Evolutionary conservation across 2,113 vertebrate species (phyloP).

Genomic region (Gymnobelideus leadbeateri): DNA sequence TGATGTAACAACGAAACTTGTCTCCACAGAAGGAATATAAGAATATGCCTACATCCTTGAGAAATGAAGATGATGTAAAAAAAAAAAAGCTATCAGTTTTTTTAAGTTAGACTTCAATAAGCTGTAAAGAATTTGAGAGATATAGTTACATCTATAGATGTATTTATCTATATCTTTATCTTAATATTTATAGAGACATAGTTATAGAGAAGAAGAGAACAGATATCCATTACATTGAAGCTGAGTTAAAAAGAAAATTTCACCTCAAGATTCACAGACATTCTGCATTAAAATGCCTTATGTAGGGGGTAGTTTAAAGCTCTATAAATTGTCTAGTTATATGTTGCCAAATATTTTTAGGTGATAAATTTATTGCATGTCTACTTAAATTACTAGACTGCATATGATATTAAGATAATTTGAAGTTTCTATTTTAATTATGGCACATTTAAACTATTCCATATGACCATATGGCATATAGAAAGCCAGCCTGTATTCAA

Average conservation of each 20-base stretch:
- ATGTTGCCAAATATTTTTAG: neutral
- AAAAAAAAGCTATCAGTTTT: neutral
- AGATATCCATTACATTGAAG: neutral
- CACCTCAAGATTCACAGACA: neutral
- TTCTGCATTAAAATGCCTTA: conserved; percentile 7
- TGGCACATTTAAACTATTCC: neutral
- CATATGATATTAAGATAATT: neutral
- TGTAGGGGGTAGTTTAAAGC: conserved; percentile 20
- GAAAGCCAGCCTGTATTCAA: neutral
- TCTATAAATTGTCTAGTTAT: conserved; percentile 30
- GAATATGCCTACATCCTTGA: neutral
- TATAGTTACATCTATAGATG: neutral
- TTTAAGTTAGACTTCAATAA: conserved; percentile 50
- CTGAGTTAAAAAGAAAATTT: conserved; percentile 2
- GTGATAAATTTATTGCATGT: neutral
- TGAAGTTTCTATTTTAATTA: neutral
- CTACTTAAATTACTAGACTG: neutral
- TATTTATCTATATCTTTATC: neutral
- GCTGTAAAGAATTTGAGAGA: conserved; percentile 45
- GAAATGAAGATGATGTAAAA: neutral
- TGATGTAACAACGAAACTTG: neutral
- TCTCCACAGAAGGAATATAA: neutral
- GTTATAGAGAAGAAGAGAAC: neutral
- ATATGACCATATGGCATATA: neutral
- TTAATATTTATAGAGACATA: neutral